phyloP scores from a whole-genome alignment of 2,113 vertebrate genomes.

The Carollia perspicillata region DNA sequence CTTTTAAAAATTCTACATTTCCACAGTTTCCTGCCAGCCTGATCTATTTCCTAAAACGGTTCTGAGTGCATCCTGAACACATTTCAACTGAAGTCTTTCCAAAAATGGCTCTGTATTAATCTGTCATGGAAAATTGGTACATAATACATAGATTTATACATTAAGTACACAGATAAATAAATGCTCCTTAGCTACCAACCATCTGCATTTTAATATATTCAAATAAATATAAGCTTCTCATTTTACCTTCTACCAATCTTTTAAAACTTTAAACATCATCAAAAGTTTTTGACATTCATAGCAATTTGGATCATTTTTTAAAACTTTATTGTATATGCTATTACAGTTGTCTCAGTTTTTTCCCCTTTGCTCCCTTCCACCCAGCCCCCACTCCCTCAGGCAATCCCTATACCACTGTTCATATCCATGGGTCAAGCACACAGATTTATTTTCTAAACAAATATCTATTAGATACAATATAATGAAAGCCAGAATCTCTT shows the following conservation, averaged over 20 bases:
- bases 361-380: too few relatives aligned
- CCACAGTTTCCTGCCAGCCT: slow-evolving; percentile 62
- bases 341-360: too few relatives aligned
- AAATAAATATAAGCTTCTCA: slow-evolving; percentile 1
- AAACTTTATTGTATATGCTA: too few relatives aligned
- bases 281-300: neutral
- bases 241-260: slow-evolving; percentile 20
- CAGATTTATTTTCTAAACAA: slow-evolving; percentile 4
- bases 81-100: slow-evolving; percentile 35
- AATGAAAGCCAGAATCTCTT: neutral
- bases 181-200: neutral
- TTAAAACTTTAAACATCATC: slow-evolving; percentile 14
- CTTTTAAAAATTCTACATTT: slow-evolving; percentile 61
- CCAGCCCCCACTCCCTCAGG: too few relatives aligned
- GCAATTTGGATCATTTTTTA: neutral
- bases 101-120: slow-evolving; percentile 53
- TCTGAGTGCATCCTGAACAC: slow-evolving; percentile 55
- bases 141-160: neutral
- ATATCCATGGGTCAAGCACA: too few relatives aligned
- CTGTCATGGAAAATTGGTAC: neutral
- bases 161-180: neutral
- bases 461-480: neutral
- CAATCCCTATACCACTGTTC: too few relatives aligned
- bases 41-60: slow-evolving; percentile 55
- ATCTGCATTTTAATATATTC: neutral